Evolutionary conservation across 2,113 vertebrate genomes (phyloP).

Genomic region (Tetrax tetrax): DNA sequence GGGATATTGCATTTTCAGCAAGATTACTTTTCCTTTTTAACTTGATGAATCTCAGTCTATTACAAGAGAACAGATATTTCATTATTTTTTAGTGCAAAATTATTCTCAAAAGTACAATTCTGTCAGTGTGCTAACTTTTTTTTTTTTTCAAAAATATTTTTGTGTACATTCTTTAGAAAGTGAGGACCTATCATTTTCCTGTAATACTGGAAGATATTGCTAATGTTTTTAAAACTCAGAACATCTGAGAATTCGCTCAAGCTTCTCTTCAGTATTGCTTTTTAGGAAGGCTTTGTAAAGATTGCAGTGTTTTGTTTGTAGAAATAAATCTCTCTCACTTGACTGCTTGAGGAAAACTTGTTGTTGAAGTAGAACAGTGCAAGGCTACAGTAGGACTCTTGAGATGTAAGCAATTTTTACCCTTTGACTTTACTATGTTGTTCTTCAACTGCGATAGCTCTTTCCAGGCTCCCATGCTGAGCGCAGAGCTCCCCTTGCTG

Average conservation of each 20-base stretch:
- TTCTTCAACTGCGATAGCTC: not conserved
- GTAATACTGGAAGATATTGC: not conserved
- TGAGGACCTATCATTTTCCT: not conserved
- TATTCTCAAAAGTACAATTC: not conserved
- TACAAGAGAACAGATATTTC: not conserved
- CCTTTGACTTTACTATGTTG: not conserved
- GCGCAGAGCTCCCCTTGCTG: not conserved
- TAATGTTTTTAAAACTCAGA: not conserved
- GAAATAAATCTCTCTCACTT: not conserved
- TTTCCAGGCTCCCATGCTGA: not conserved
- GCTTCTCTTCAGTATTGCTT: not conserved
- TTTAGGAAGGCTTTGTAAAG: not conserved
- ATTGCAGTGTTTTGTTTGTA: not conserved
- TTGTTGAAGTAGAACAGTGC: not conserved
- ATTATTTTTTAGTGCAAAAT: not conserved
- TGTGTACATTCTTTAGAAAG: not conserved
- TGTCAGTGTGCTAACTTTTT: not conserved
- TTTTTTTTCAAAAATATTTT: not conserved
- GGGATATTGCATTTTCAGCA: not conserved
- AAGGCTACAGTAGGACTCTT: not conserved
- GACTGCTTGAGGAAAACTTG: not conserved
- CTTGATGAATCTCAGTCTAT: not conserved
- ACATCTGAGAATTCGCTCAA: not conserved
- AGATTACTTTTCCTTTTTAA: not conserved
- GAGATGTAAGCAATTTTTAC: not conserved